Percentiles rank a stretch among this genome's conserved stretches.
Conservation (phyloP, 2,888 invertebrate species). For the Ischnura elegans region DNA sequence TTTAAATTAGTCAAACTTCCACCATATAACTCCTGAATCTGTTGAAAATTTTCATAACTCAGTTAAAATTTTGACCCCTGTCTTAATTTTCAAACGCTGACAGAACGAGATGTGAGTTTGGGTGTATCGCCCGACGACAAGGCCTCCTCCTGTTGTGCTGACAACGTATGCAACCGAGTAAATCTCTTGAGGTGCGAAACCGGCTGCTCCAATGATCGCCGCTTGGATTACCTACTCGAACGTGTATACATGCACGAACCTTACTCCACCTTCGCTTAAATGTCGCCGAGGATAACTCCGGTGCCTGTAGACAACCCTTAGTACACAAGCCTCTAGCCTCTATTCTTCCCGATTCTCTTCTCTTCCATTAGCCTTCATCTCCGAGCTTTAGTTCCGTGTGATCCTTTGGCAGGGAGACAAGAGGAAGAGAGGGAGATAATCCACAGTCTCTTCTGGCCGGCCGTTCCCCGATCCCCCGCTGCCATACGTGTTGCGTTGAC, state of each 20-base stretch:
- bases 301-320: conserved; percentile 14
- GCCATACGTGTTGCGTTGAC: conserved; percentile 56
- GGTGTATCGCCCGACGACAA: neutral
- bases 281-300: neutral
- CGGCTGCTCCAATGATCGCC: neutral
- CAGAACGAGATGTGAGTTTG: neutral
- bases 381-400: neutral
- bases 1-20: too few relatives aligned
- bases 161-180: neutral
- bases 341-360: neutral
- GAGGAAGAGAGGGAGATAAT: conserved; percentile 25
- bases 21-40: too few relatives aligned
- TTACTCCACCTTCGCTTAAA: neutral
- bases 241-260: neutral
- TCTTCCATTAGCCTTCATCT: neutral
- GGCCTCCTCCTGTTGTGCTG: neutral
- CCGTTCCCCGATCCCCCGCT: conserved; percentile 24
- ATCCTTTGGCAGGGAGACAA: conserved; percentile 27
- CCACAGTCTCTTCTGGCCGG: conserved; percentile 30
- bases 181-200: neutral
- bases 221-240: neutral
- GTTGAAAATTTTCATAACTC: too few relatives aligned
- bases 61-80: too few relatives aligned
- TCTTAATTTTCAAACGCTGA: too few relatives aligned
- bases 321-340: neutral